These are phyloP conservation scores for Drosophila leonis DNA, from an alignment of 2,888 invertebrate genomes.

Conservation along the genomic window DNA sequence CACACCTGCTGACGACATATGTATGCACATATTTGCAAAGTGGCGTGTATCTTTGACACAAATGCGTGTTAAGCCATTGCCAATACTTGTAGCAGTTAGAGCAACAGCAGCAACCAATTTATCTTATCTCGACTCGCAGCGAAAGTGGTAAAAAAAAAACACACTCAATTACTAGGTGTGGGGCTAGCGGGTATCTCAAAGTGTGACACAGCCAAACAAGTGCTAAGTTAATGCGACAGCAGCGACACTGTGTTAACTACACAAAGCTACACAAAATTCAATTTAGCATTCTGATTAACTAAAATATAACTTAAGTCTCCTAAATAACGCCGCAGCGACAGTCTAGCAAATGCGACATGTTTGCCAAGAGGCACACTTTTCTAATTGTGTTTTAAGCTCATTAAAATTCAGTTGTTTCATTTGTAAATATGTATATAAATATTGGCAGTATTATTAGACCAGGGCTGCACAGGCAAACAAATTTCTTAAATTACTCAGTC, in stretches of 20 bases:
- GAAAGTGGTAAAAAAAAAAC: constrained; percentile 42
- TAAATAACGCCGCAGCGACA: neutral
- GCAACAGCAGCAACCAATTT: constrained; percentile 42
- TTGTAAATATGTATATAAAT: constrained; percentile 26
- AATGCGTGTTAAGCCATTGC: constrained; percentile 59
- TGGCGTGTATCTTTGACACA: constrained; percentile 41
- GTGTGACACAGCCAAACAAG: constrained; percentile 42
- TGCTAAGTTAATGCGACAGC: constrained; percentile 42
- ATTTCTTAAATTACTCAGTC: neutral
- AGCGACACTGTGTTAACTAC: constrained; percentile 30
- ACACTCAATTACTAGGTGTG: neutral
- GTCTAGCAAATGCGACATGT: neutral
- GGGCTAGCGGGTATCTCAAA: neutral
- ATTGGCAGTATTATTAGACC: neutral
- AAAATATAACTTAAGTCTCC: neutral
- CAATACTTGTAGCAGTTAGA: constrained; percentile 26
- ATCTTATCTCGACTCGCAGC: constrained; percentile 62
- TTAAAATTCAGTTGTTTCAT: constrained; percentile 17
- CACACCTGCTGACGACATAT: constrained; percentile 4
- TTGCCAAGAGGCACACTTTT: constrained; percentile 30
- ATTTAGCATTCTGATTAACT: constrained; percentile 21
- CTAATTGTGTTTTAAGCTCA: constrained; percentile 4
- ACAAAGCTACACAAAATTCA: constrained; percentile 10
- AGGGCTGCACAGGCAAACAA: neutral
- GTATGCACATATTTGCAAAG: constrained; percentile 34